Evolutionary conservation across 2,888 invertebrate genomes (phyloP), one percentile per base, ranked within the genome.

Genomic region (Trypoxylon attenuatum): DNA sequence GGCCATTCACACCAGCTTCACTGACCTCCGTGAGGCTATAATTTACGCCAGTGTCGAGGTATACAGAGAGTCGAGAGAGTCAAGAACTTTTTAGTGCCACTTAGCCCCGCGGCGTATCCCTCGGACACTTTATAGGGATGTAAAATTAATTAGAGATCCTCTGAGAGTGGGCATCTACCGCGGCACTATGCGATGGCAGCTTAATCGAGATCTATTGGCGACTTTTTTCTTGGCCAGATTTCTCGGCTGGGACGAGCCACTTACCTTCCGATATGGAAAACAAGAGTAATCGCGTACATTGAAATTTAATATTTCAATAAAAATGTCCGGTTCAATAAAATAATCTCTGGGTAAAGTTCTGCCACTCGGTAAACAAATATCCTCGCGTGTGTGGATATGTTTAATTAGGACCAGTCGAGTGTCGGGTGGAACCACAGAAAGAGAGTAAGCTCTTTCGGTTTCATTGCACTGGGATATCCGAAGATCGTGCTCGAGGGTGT

Each of bases 111-210:
- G 33, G 33, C 10, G 33, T 13, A 4, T 10, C 33, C n/a, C 49
- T 60, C 58, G 62, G 55, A 51, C 57, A 59, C 75, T 79, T 81
- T 75, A 76, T 70, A 64, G 69, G 74, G 69, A 77, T 77, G 80
- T 79, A 77, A 80, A 82, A 79, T 82, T 80, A 82, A 82, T 82
- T 79, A 81, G 68, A 64, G 74, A 77, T 76, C 75, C 62, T n/a
- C n/a, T n/a, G 25, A 5, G 21, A 13, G n/a, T 13, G 33, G 13
- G 33, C 33, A 33, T 13, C n/a, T n/a, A 21, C 39, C 42, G 50
- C 62, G 56, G 68, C 63, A 64, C 73, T 75, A 77, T 73, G 72
- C 39, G 55, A 66, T 58, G 69, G 58, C 56, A 65, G 50, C 52
- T 39, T 43, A 42, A 23, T 27, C 57, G 54, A 73, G 68, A 66